Conservation (phyloP, 2,888 invertebrate species). For the Cerastoderma edule region DNA sequence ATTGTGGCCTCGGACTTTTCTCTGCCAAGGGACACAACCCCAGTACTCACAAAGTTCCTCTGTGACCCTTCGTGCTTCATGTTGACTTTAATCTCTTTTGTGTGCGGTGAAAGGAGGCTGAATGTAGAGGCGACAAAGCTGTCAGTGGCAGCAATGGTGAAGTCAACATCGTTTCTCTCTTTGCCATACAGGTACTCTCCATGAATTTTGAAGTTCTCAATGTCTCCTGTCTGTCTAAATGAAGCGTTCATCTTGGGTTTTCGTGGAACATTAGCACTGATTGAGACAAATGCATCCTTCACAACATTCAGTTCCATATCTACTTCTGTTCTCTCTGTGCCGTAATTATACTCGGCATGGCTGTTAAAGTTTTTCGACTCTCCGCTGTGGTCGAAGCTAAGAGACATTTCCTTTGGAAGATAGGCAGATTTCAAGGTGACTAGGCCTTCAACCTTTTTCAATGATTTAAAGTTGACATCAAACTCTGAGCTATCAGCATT, state of each 20-base stretch:
- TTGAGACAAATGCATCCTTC: background rate
- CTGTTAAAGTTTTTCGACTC: conserved; percentile 33
- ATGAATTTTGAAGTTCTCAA: conserved; percentile 23
- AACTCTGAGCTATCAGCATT: conserved; percentile 28
- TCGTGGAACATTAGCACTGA: background rate
- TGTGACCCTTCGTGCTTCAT: conserved; percentile 6
- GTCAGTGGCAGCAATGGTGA: background rate
- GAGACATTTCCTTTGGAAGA: conserved; percentile 29
- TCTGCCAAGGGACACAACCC: conserved; percentile 18
- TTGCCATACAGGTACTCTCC: conserved; percentile 18
- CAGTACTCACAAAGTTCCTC: background rate
- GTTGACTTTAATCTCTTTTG: background rate
- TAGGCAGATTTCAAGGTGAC: conserved; percentile 34
- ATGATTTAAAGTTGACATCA: conserved; percentile 23
- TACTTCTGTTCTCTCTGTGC: conserved; percentile 51
- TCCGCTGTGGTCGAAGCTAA: conserved; percentile 45
- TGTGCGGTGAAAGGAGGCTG: conserved; percentile 19
- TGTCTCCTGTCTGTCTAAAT: conserved; percentile 18
- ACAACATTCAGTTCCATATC: conserved; percentile 34
- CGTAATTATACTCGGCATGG: conserved; percentile 39
- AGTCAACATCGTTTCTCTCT: conserved; percentile 19
- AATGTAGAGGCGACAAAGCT: conserved; percentile 8
- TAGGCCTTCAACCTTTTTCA: conserved; percentile 31
- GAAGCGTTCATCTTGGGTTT: background rate
- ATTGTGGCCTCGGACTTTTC: conserved; percentile 22